Percentiles rank a stretch among this genome's conserved stretches.
Evolutionary conservation across 2,888 invertebrate species (phyloP).

Genomic region (Spisula solida): DNA sequence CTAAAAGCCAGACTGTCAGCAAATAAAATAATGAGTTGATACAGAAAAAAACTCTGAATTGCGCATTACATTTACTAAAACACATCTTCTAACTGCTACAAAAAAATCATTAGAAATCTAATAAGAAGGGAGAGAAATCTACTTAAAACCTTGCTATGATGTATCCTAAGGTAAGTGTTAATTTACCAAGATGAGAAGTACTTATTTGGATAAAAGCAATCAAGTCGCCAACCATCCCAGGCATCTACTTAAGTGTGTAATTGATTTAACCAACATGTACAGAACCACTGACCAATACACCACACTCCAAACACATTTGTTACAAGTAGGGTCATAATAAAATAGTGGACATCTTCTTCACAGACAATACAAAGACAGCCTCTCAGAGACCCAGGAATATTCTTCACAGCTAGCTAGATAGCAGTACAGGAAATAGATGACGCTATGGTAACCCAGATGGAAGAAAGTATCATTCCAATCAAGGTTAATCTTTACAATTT

Average conservation of each 20-base stretch:
- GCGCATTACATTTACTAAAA: constrained; percentile 16
- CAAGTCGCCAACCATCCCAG: neutral
- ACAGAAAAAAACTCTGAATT: constrained; percentile 2
- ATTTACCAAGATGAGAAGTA: constrained; percentile 24
- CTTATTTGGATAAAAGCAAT: constrained; percentile 44
- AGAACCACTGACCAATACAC: neutral
- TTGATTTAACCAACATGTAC: constrained; percentile 33
- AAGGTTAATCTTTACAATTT: constrained; percentile 15
- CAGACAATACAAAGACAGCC: neutral
- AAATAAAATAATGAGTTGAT: constrained; percentile 5
- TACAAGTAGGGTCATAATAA: neutral
- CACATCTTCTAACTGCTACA: constrained; percentile 16
- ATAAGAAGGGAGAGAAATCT: constrained; percentile 17
- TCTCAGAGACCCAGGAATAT: neutral
- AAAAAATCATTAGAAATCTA: constrained; percentile 36
- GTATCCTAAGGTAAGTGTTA: constrained; percentile 1
- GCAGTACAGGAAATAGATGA: neutral
- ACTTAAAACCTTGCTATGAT: constrained; percentile 18
- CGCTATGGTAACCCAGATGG: neutral
- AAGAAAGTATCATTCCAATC: constrained; percentile 8
- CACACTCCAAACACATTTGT: constrained; percentile 16
- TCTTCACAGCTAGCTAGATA: neutral
- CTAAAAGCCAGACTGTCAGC: constrained; percentile 25
- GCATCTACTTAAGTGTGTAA: constrained; percentile 30
- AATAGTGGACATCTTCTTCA: neutral